These are phyloP conservation scores for Seriola dumerili DNA, from an alignment of 2,113 vertebrate species.

Conservation along the genomic window DNA sequence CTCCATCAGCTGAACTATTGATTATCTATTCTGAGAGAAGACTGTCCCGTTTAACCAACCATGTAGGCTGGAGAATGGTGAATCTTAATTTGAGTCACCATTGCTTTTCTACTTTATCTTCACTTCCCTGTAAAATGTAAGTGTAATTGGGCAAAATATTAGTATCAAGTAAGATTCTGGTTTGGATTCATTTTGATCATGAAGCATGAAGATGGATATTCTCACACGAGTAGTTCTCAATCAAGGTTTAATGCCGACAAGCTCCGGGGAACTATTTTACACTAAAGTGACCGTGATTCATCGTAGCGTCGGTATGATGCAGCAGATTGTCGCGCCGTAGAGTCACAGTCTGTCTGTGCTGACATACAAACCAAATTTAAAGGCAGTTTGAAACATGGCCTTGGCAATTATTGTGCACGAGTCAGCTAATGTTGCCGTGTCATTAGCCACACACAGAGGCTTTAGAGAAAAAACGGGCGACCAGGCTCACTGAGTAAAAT, in stretches of 20 bases:
- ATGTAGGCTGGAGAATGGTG: background rate
- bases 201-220: background rate
- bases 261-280: background rate
- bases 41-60: background rate
- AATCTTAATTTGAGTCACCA: background rate
- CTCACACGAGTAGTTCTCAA: background rate
- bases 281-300: conserved; percentile 1
- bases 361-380: conserved; percentile 30
- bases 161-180: background rate
- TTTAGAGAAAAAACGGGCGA: conserved; percentile 13
- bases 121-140: background rate
- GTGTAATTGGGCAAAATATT: background rate
- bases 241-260: conserved; percentile 9
- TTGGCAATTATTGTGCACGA: background rate
- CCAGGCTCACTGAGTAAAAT: background rate
- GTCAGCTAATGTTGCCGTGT: background rate
- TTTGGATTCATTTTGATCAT: background rate
- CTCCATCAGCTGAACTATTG: conserved; percentile 16
- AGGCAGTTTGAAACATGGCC: conserved; percentile 25
- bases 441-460: conserved; percentile 20
- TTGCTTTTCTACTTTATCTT: background rate
- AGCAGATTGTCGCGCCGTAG: background rate
- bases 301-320: background rate
- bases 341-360: background rate
- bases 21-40: conserved; percentile 12